Evolutionary conservation across 2,113 vertebrate genomes (phyloP).

Genomic region (Cinclus cinclus): DNA sequence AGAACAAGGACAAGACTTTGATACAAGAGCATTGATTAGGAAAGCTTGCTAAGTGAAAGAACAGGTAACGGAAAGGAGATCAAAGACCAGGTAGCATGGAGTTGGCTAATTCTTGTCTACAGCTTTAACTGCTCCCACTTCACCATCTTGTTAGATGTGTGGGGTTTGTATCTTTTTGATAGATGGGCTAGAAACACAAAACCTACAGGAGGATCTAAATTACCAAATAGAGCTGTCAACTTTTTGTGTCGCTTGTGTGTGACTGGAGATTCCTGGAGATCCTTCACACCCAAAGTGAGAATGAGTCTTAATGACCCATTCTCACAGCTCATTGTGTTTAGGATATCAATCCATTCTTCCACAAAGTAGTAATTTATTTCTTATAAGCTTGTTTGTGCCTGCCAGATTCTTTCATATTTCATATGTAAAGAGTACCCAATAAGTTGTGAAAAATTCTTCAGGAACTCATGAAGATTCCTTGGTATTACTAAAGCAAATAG

Average conservation of each 20-base stretch:
- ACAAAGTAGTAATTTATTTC: not conserved
- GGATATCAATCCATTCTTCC: not conserved
- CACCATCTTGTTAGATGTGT: not conserved
- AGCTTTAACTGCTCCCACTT: not conserved
- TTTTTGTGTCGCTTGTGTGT: not conserved
- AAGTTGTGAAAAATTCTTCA: not conserved
- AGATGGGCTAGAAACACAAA: slow-evolving; percentile 6
- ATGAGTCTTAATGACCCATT: not conserved
- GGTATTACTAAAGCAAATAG: not conserved
- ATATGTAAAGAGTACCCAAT: not conserved
- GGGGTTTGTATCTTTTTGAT: not conserved
- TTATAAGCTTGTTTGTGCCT: not conserved
- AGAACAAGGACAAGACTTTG: not conserved
- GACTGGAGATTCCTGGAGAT: not conserved
- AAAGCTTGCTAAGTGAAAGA: not conserved
- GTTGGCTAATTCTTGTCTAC: not conserved
- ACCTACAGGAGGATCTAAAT: not conserved
- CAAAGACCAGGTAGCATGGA: not conserved
- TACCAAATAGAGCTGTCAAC: not conserved
- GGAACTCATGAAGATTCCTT: not conserved
- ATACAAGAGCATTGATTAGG: not conserved
- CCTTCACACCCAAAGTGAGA: not conserved
- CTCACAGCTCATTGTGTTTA: not conserved
- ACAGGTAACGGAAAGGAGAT: not conserved
- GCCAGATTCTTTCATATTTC: not conserved